These are phyloP conservation scores for Sebastes hubbsi DNA, from an alignment of 2,797 vertebrate genomes.

Conservation along the genomic window DNA sequence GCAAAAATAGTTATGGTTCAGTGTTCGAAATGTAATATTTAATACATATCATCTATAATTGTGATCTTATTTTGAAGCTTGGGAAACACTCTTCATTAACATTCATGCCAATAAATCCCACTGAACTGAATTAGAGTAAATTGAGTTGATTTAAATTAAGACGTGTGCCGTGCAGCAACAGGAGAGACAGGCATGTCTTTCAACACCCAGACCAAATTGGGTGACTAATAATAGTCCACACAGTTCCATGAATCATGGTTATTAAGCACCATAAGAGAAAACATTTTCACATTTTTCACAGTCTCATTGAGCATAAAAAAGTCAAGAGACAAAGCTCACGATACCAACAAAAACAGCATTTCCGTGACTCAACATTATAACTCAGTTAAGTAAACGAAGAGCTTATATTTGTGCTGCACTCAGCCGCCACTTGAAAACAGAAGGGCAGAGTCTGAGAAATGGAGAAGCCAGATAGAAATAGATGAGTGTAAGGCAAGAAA, in stretches of 20 bases:
- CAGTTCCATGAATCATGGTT: conserved; percentile 44
- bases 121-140: conserved; percentile 22
- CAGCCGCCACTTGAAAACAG: conserved; percentile 49
- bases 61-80: conserved; percentile 3
- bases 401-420: conserved; percentile 35
- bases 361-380: conserved; percentile 40
- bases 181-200: background rate
- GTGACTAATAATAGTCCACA: conserved; percentile 36
- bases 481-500: conserved; percentile 60
- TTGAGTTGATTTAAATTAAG: conserved; percentile 13
- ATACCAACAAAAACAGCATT: conserved; percentile 32
- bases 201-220: background rate
- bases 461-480: conserved; percentile 57
- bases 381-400: conserved; percentile 42
- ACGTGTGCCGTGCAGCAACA: background rate
- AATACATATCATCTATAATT: background rate
- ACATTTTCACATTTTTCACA: conserved; percentile 41
- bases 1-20: background rate
- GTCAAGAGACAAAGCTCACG: conserved; percentile 13
- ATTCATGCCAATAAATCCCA: conserved; percentile 6
- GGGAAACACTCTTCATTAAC: conserved; percentile 6
- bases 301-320: conserved; percentile 26
- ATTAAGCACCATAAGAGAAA: conserved; percentile 24
- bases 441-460: conserved; percentile 41
- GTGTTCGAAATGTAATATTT: background rate